phyloP scores from a whole-genome alignment of 2,888 invertebrate species.

The Scaptodrosophila latifasciaeformis region DNA sequence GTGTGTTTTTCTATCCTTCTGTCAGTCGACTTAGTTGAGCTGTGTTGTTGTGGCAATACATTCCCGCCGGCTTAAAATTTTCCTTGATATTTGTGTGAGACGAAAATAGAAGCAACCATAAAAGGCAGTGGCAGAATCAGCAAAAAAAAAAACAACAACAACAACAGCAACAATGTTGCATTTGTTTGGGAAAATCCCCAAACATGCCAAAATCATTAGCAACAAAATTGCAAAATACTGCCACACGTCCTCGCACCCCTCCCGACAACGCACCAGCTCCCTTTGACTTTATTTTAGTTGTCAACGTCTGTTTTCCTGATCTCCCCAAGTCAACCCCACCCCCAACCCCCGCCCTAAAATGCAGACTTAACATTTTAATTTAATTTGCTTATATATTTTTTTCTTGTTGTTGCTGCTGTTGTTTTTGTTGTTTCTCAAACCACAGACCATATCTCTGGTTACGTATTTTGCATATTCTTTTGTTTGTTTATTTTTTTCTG shows the following conservation, averaged over 20 bases:
- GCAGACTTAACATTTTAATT: conserved; percentile 54
- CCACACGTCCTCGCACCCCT: too few relatives aligned
- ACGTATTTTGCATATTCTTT: conserved; percentile 35
- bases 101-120: conserved; percentile 1
- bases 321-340: too few relatives aligned
- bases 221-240: conserved; percentile 47
- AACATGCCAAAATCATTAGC: conserved; percentile 64
- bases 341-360: too few relatives aligned
- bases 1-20: neutral
- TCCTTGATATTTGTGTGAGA: conserved; percentile 42
- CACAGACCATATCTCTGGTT: conserved; percentile 26
- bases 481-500: conserved; percentile 11
- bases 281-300: too few relatives aligned
- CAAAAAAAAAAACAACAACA: conserved; percentile 9
- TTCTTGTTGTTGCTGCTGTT: conserved; percentile 4
- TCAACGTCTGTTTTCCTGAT: neutral
- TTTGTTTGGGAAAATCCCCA: conserved; percentile 34
- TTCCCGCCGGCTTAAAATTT: conserved; percentile 45
- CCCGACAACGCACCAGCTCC: neutral
- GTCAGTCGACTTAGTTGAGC: too few relatives aligned
- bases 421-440: conserved; percentile 17
- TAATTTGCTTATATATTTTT: conserved; percentile 41
- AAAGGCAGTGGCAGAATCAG: neutral
- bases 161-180: conserved; percentile 17
- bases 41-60: conserved; percentile 23